phyloP scores from a whole-genome alignment of 2,797 vertebrate genomes.

The Ctenochaetus hawaiiensis region DNA sequence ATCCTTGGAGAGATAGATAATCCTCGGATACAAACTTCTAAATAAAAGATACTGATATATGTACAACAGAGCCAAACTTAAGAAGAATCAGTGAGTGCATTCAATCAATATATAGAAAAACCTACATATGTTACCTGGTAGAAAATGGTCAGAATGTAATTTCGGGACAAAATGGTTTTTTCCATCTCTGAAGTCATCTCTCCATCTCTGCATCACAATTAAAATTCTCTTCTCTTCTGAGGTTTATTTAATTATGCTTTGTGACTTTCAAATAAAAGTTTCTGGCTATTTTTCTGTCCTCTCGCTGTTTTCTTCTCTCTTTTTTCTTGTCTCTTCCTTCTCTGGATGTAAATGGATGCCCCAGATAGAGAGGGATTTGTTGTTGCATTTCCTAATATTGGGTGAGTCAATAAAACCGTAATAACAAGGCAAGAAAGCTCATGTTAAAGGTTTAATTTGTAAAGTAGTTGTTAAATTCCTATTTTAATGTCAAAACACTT shows the following conservation, averaged over 20 bases:
- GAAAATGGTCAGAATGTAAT: too few species aligned
- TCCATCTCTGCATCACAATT: constrained; percentile 23
- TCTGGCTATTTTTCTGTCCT: constrained; percentile 20
- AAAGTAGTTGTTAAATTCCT: constrained; percentile 1
- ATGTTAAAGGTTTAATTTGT: constrained; percentile 25
- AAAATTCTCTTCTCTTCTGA: constrained; percentile 49
- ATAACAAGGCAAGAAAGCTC: constrained; percentile 1
- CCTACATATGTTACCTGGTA: neutral
- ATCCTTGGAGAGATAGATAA: constrained; percentile 10
- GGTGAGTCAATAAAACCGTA: constrained; percentile 21
- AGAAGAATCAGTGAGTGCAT: neutral
- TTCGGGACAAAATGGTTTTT: neutral
- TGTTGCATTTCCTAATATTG: constrained; percentile 31
- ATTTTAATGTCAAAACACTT: constrained; percentile 4
- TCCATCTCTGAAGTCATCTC: constrained; percentile 52
- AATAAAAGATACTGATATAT: constrained; percentile 3
- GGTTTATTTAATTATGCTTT: constrained; percentile 29
- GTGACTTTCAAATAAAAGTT: constrained; percentile 45
- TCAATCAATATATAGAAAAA: neutral
- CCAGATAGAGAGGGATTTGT: constrained; percentile 51
- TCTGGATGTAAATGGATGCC: constrained; percentile 66
- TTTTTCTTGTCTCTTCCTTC: constrained; percentile 20
- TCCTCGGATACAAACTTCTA: constrained; percentile 15
- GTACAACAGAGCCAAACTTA: neutral
- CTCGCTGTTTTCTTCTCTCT: neutral